A percentile compares a stretch with the other conserved stretches of the same genome.
These are phyloP conservation scores for Phacellophora camtschatica DNA, from an alignment of 30 jellyfish, hydroid and myxozoan species.

Conservation along the genomic window DNA sequence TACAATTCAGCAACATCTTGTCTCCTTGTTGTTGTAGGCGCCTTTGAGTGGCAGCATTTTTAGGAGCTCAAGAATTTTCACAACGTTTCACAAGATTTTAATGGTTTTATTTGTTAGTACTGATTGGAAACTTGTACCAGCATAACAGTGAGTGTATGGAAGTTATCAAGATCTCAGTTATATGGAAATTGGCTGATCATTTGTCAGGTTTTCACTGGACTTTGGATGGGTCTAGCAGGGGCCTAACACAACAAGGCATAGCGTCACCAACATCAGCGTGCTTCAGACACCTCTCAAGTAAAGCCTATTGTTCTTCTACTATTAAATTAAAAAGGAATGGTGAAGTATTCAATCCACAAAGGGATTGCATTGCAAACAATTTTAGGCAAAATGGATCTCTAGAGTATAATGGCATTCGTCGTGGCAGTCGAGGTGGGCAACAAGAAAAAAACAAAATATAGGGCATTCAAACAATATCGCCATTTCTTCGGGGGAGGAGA, in stretches of 20 bases:
- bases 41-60: not conserved
- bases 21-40: not conserved
- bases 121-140: constrained; percentile 1
- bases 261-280: not conserved
- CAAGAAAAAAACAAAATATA: too few species aligned
- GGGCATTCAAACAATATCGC: too few species aligned
- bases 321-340: not conserved
- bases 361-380: not conserved
- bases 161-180: not conserved
- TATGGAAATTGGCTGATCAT: not conserved
- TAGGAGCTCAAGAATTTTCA: not conserved
- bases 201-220: not conserved
- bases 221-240: constrained; percentile 6
- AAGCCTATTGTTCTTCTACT: not conserved
- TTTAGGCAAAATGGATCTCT: not conserved
- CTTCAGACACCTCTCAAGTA: not conserved
- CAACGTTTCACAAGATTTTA: not conserved
- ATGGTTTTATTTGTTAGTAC: not conserved
- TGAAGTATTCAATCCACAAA: not conserved
- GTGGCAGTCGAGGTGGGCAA: too few species aligned
- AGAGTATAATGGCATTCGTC: not conserved
- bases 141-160: not conserved
- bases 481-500: too few species aligned
- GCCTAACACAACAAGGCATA: constrained; percentile 13
- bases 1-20: too few species aligned